phyloP scores from a whole-genome alignment of 2,113 vertebrate species.

The Eulemur rufifrons region DNA sequence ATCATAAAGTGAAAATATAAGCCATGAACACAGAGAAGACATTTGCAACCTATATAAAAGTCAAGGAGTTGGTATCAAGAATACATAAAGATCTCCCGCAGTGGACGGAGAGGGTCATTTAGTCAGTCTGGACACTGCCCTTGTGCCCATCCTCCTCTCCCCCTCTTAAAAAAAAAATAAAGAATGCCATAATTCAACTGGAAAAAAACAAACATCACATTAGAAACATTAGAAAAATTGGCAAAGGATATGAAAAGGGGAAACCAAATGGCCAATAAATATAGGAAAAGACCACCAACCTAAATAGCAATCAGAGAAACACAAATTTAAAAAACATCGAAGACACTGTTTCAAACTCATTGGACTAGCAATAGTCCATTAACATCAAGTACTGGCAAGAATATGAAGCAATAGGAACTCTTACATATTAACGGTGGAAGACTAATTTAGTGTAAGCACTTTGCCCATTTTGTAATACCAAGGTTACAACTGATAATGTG shows the following conservation, averaged over 20 bases:
- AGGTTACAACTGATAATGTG: neutral
- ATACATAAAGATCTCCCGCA: neutral
- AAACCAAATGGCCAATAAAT: slow-evolving; percentile 2
- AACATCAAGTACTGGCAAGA: neutral
- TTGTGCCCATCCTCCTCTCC: too few relatives aligned
- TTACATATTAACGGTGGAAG: neutral
- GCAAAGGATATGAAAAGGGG: neutral
- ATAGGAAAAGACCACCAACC: neutral
- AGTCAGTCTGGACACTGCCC: too few relatives aligned
- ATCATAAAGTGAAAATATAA: slow-evolving; percentile 19
- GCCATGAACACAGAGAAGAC: neutral
- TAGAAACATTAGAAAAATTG: neutral
- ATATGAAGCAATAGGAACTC: neutral
- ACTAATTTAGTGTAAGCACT: neutral
- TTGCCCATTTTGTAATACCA: neutral
- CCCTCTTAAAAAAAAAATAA: neutral
- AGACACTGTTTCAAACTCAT: neutral
- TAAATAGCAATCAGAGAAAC: neutral
- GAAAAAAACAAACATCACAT: neutral
- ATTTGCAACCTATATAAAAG: neutral
- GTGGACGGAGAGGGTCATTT: too few relatives aligned
- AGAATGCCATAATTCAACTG: neutral
- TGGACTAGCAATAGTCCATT: neutral
- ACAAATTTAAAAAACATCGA: neutral
- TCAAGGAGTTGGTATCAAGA: neutral